Percentiles rank a stretch among this genome's conserved stretches.
Conservation (phyloP, 2,113 vertebrate genomes). For the Gallinago media region DNA sequence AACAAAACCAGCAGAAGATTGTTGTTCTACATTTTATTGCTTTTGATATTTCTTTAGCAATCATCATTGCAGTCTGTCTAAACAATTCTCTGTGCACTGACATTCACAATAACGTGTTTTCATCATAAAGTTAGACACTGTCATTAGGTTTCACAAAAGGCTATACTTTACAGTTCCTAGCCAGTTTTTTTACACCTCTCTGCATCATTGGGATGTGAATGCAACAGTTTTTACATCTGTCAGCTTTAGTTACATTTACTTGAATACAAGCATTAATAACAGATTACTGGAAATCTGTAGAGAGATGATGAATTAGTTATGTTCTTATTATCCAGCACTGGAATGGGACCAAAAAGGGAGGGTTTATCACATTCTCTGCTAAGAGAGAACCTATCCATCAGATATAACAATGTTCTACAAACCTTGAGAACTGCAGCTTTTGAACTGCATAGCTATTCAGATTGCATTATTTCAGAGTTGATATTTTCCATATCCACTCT, state of each 20-base stretch:
- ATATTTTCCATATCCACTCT: background rate
- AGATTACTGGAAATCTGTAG: constrained; percentile 63
- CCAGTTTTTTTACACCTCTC: constrained; percentile 53
- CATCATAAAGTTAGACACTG: constrained; percentile 70
- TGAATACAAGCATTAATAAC: constrained; percentile 71
- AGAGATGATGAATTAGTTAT: constrained; percentile 48
- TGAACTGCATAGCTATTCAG: background rate
- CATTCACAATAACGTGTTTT: constrained; percentile 77
- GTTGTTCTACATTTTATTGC: constrained; percentile 68
- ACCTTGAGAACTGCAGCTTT: background rate
- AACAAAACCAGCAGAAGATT: constrained; percentile 51
- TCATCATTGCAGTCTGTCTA: constrained; percentile 67
- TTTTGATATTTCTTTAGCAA: constrained; percentile 70
- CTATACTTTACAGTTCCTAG: constrained; percentile 58
- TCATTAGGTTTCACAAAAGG: constrained; percentile 67
- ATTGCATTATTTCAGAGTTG: background rate
- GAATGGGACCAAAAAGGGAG: background rate
- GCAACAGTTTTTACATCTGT: constrained; percentile 68
- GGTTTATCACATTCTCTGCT: constrained; percentile 1
- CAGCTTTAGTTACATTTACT: constrained; percentile 65
- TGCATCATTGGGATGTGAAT: constrained; percentile 46
- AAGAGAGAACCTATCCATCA: constrained; percentile 17
- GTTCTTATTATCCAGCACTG: background rate
- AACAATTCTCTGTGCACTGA: constrained; percentile 76
- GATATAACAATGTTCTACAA: background rate